These are phyloP conservation scores for Trimorus sp. DNA, from an alignment of 2,888 invertebrate species.

Conservation along the genomic window DNA sequence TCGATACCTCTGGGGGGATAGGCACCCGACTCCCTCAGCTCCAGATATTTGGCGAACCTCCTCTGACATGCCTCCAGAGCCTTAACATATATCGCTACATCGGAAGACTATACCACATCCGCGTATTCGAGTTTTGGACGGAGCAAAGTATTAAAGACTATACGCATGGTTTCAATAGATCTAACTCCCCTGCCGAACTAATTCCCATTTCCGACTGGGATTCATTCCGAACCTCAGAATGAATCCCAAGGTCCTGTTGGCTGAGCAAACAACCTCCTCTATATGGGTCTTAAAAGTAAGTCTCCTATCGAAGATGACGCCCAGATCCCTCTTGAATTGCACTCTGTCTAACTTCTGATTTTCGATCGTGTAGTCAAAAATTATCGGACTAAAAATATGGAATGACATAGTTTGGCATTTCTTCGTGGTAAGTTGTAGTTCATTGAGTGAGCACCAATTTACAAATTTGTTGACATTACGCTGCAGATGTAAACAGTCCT, in stretches of 20 bases:
- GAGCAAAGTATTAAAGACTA: neutral
- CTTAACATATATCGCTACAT: neutral
- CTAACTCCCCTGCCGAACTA: neutral
- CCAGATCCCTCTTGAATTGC: neutral
- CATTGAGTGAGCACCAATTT: too few species aligned
- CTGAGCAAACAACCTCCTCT: neutral
- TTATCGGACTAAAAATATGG: neutral
- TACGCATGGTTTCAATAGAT: neutral
- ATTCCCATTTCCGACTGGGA: too few species aligned
- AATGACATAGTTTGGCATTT: slow-evolving; percentile 8
- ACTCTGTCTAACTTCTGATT: neutral
- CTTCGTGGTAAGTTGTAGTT: too few species aligned
- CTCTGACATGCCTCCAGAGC: neutral
- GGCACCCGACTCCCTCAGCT: neutral
- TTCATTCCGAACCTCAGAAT: too few species aligned
- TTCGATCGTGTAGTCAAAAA: neutral
- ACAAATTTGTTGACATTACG: too few species aligned
- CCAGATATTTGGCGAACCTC: neutral
- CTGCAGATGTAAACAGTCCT: too few species aligned
- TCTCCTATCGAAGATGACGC: neutral
- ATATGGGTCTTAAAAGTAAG: too few species aligned
- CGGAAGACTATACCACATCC: neutral
- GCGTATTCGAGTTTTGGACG: neutral
- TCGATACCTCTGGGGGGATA: neutral
- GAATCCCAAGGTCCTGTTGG: neutral